A percentile compares a stretch with the other conserved stretches of the same genome.
Evolutionary conservation across 2,797 vertebrate genomes (phyloP).

Genomic region (Tachyglossus aculeatus): DNA sequence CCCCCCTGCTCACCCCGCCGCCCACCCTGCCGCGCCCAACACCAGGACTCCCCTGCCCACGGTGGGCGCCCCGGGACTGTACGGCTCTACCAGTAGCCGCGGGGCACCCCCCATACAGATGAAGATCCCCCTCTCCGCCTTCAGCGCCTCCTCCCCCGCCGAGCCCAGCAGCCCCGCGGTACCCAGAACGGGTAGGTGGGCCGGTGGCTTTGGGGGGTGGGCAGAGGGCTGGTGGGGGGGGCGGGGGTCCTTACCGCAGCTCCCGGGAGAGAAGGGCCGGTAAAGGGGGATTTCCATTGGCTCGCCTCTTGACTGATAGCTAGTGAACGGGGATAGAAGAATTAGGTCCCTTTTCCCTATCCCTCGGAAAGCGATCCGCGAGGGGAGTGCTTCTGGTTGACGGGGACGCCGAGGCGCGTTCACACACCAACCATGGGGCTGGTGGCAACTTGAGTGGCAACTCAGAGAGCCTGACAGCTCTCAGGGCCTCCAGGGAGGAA

Average conservation of each 20-base stretch:
- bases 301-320: too few species aligned
- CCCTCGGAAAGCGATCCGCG: too few species aligned
- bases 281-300: too few species aligned
- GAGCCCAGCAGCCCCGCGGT: conserved; percentile 50
- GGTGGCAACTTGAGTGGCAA: too few species aligned
- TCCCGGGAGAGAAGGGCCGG: too few species aligned
- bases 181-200: conserved; percentile 74
- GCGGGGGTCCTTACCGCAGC: conserved; percentile 8
- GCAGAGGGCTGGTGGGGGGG: neutral
- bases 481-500: too few species aligned
- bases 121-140: conserved; percentile 75
- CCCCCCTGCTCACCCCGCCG: conserved; percentile 71
- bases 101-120: conserved; percentile 71
- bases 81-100: conserved; percentile 69
- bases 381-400: too few species aligned
- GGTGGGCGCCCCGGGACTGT: conserved; percentile 73
- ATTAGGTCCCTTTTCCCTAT: too few species aligned
- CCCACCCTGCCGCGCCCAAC: conserved; percentile 75
- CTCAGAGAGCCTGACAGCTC: too few species aligned
- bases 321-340: too few species aligned
- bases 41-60: conserved; percentile 77
- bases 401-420: too few species aligned
- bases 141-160: conserved; percentile 67
- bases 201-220: conserved; percentile 17
- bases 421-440: too few species aligned